Base-by-base conservation (phyloP, 2,113 vertebrate species). In the Pluvialis apricaria region DNA sequence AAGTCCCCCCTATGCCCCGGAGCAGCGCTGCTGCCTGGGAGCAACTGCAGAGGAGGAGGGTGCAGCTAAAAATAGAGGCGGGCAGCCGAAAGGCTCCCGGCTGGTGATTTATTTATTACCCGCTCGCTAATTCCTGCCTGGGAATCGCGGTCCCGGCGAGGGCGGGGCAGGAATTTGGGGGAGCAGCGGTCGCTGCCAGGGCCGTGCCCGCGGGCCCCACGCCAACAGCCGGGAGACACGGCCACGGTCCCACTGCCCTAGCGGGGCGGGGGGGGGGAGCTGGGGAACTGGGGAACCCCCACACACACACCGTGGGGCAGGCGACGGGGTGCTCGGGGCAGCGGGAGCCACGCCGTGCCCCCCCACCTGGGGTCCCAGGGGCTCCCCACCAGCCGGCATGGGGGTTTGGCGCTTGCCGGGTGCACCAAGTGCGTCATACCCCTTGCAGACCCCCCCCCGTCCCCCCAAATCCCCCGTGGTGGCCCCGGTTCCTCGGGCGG, bases 1-100 rank as follows among this genome's bases (percentile, higher is more conserved):
- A 42, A 7, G 7, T 19, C 18, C 45, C 45, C 45, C 47, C 44
- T 15, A 4, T 29, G 65, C 52, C 81, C 91, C 36, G 3, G 52
- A 86, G 68, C 70, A 28, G 69, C 4, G 20, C 15, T 13, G 21
- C 82, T 69, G 86, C 78, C 73, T 49, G 22, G 69, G 88, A 94
- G 92, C 96, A 96, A 94, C 92, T 94, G 94, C 94, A 73, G 90
- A 69, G 92, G 65, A 88, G 54, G 91, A 90, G 94, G 91, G 77
- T 21, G 85, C 70, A 38, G 70, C 82, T 92, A 96, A 79, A 96
- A 96, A 96, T 96, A 96, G 77, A 20, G 42, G 36, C n/a, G 57
- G 64, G 82, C 20, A 8, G 92, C n/a, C 72, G 16, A 76, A 75
- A 42, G 55, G 75, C 55, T 84, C 91, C 80, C 38, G 54, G 64